These are phyloP conservation scores for Steinernema carpocapsae DNA, from an alignment of 2,888 invertebrate species.

Conservation along the genomic window DNA sequence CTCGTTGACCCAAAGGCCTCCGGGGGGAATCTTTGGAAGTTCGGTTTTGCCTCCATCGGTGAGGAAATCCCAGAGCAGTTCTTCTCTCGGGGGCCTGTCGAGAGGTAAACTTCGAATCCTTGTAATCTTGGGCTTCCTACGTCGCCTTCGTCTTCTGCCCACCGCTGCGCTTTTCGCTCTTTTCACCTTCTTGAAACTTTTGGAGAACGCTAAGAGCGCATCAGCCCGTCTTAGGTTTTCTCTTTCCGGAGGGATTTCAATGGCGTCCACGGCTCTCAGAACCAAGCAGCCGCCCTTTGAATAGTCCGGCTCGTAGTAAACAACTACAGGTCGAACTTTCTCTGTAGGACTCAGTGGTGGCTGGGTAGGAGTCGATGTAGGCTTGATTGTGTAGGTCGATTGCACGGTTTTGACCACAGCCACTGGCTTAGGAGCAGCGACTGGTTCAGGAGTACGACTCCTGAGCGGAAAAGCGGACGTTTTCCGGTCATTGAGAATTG, in stretches of 20 bases:
- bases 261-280: slow-evolving; percentile 17
- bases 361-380: not conserved
- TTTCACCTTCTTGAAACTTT: slow-evolving; percentile 67
- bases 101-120: not conserved
- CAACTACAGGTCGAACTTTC: slow-evolving; percentile 46
- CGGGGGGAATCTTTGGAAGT: not conserved
- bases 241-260: slow-evolving; percentile 6
- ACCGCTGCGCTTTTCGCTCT: slow-evolving; percentile 43
- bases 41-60: slow-evolving; percentile 12
- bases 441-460: too few relatives aligned
- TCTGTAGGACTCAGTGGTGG: not conserved
- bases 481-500: not conserved
- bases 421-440: too few relatives aligned
- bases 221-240: slow-evolving; percentile 38
- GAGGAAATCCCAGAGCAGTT: slow-evolving; percentile 1
- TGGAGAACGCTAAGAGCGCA: slow-evolving; percentile 64
- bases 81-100: not conserved
- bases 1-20: slow-evolving; percentile 10
- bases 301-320: slow-evolving; percentile 49
- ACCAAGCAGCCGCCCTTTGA: slow-evolving; percentile 6
- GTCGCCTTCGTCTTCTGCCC: slow-evolving; percentile 51
- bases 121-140: slow-evolving; percentile 35
- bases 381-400: too few relatives aligned
- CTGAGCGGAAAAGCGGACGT: too few relatives aligned
- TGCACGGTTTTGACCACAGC: too few relatives aligned